Percentiles rank a stretch among this genome's conserved stretches.
Conservation (phyloP, 2,113 vertebrate species). For the Danio rerio region DNA sequence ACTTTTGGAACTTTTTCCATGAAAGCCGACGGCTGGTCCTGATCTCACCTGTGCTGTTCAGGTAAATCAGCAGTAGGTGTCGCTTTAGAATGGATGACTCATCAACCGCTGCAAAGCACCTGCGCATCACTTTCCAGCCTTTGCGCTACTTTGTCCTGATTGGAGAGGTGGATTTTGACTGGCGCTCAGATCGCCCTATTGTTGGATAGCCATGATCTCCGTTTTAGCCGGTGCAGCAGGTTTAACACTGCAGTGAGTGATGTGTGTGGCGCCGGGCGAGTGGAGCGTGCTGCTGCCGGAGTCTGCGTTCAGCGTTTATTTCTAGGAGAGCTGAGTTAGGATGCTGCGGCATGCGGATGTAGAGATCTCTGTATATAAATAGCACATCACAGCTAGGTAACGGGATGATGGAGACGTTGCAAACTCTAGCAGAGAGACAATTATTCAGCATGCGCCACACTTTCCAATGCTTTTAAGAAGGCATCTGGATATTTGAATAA, state of each 20-base stretch:
- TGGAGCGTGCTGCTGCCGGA: background rate
- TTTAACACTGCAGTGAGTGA: background rate
- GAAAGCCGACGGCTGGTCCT: background rate
- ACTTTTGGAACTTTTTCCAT: too few species aligned
- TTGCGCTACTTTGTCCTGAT: slow-evolving; percentile 12
- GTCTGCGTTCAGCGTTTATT: background rate
- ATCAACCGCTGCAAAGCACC: background rate
- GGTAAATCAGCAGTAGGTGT: slow-evolving; percentile 12
- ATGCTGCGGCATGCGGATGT: slow-evolving; percentile 25
- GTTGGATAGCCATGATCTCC: slow-evolving; percentile 1
- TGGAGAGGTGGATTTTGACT: slow-evolving; percentile 1
- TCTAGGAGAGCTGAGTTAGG: background rate
- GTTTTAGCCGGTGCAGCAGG: background rate
- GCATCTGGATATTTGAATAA: slow-evolving; percentile 1
- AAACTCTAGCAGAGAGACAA: background rate
- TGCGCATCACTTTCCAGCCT: background rate
- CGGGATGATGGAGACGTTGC: background rate
- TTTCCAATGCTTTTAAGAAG: slow-evolving; percentile 4
- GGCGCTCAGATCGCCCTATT: background rate
- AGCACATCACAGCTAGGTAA: slow-evolving; percentile 13
- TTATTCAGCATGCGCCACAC: background rate
- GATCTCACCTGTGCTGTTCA: background rate
- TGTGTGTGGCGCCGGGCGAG: background rate
- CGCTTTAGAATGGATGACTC: slow-evolving; percentile 17
- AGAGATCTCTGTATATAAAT: background rate